These are phyloP conservation scores for Thermophis baileyi DNA, from an alignment of 2,113 vertebrate genomes.

Conservation along the genomic window DNA sequence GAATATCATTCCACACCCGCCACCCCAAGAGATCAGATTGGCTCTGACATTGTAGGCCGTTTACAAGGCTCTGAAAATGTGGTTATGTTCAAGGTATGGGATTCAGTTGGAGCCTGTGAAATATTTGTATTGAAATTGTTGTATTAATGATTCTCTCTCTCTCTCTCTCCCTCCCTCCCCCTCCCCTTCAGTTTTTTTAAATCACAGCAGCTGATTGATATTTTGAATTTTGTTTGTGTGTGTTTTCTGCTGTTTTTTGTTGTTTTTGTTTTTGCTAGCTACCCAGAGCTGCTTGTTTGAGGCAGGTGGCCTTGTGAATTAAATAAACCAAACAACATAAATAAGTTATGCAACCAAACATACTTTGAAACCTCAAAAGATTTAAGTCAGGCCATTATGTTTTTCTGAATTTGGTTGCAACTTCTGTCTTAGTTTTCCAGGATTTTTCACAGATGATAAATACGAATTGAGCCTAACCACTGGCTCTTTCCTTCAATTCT, in stretches of 20 bases:
- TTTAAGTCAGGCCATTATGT: background rate
- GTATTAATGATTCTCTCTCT: background rate
- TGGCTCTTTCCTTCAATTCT: background rate
- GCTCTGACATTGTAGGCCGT: background rate
- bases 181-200: background rate
- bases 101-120: background rate
- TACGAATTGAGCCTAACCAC: background rate
- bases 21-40: background rate
- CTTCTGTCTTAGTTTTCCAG: background rate
- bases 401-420: background rate
- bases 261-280: background rate
- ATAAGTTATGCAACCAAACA: background rate
- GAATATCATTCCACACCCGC: background rate
- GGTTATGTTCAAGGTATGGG: background rate
- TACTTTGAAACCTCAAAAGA: background rate
- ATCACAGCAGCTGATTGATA: background rate
- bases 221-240: background rate
- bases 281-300: background rate
- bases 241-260: background rate
- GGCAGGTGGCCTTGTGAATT: background rate
- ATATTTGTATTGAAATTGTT: background rate
- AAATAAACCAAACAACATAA: background rate
- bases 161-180: too few species aligned
- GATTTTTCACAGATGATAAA: background rate
- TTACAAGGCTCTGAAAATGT: background rate